Percentiles rank a stretch among this genome's conserved stretches.
phyloP scores from a whole-genome alignment of 2,797 vertebrate species.

The Acestrorhynchus altus region DNA sequence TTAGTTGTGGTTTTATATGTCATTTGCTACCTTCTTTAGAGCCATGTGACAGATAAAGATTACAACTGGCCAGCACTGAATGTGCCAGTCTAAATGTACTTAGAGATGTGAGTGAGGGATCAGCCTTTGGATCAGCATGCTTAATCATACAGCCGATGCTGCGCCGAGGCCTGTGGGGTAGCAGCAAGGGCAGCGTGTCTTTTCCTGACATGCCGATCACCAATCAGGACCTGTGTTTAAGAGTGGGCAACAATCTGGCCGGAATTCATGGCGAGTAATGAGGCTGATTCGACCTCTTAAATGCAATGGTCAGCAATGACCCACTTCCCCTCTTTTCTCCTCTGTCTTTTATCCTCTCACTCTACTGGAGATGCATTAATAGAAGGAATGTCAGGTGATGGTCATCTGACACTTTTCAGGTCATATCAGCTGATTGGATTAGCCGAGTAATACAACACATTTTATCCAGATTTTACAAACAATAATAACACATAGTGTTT shows the following conservation, averaged over 20 bases:
- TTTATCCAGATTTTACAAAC: no score
- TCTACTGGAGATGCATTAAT: no score
- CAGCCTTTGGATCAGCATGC: conserved; percentile 45
- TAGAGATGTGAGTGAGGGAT: conserved; percentile 46
- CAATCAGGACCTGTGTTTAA: conserved; percentile 22
- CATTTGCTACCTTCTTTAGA: conserved; percentile 52
- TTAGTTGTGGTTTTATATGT: conserved; percentile 53
- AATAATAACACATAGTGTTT: no score
- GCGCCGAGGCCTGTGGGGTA: conserved; percentile 33
- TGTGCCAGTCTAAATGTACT: conserved; percentile 42
- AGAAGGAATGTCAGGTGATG: no score
- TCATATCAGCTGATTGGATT: no score
- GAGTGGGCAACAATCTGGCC: not conserved
- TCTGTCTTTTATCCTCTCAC: no score
- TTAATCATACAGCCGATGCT: conserved; percentile 43
- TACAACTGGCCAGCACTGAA: conserved; percentile 48
- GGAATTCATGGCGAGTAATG: not conserved
- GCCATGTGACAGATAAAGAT: conserved; percentile 48
- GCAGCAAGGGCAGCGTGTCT: conserved; percentile 22
- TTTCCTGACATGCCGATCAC: conserved; percentile 23
- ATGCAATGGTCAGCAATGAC: not conserved
- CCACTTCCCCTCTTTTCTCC: no score
- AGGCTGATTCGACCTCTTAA: not conserved
- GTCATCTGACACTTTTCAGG: no score
- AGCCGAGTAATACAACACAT: no score